Conservation (phyloP, 2,888 invertebrate species). For the Cremastobaeus sp. region DNA sequence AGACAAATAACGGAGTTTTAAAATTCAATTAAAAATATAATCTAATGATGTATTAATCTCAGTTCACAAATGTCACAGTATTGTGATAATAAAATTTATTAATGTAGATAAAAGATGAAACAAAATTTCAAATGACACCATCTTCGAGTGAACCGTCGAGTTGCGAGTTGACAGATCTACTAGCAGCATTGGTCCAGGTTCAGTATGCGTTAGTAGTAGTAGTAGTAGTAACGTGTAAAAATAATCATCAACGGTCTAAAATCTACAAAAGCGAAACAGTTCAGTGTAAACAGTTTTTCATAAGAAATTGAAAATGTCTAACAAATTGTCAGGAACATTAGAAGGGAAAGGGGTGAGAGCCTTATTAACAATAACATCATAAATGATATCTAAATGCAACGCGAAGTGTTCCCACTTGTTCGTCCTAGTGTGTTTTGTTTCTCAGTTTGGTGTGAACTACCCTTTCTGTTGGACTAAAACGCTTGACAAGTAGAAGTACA, state of each 20-base stretch:
- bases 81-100: no score
- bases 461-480: constrained; percentile 10
- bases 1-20: no score
- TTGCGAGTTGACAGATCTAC: no score
- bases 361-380: constrained; percentile 14
- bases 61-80: no score
- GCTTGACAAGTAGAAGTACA: constrained; percentile 18
- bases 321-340: constrained; percentile 13
- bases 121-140: no score
- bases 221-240: no score
- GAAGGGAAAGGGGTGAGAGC: not conserved
- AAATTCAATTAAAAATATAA: no score
- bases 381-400: constrained; percentile 37
- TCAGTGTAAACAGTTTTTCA: constrained; percentile 5
- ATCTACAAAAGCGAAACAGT: constrained; percentile 20
- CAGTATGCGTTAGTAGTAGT: constrained; percentile 23
- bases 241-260: no score
- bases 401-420: constrained; percentile 8
- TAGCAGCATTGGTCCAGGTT: constrained; percentile 15
- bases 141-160: no score
- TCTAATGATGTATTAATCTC: no score
- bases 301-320: constrained; percentile 8
- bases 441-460: not conserved
- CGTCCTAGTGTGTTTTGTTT: not conserved
- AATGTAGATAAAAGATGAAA: no score